Evolutionary conservation across 2,888 invertebrate genomes (phyloP).

Genomic region (Sesia bembeciformis): DNA sequence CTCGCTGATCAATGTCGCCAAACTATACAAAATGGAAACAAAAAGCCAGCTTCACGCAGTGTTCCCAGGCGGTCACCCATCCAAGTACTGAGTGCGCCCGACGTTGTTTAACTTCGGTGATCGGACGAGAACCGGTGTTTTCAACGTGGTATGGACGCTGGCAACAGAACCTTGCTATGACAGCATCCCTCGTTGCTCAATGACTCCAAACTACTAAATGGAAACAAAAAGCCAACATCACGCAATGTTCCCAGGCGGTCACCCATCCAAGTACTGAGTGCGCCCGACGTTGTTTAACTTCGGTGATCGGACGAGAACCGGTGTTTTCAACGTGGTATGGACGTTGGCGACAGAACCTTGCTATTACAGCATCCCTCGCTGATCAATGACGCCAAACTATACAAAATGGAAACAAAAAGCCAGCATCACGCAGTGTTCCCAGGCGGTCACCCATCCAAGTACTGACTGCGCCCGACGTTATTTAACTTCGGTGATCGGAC

Average conservation of each 20-base stretch:
- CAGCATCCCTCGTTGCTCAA: no score
- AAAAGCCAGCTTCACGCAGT: slow-evolving; percentile 20
- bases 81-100: slow-evolving; percentile 24
- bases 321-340: slow-evolving; percentile 36
- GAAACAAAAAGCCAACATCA: slow-evolving; percentile 14
- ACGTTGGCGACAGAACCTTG: slow-evolving; percentile 17
- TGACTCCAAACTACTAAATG: no score
- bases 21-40: not conserved
- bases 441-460: slow-evolving; percentile 26
- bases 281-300: slow-evolving; percentile 23
- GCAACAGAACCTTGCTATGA: slow-evolving; percentile 1
- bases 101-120: slow-evolving; percentile 26
- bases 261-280: slow-evolving; percentile 24
- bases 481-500: slow-evolving; percentile 26
- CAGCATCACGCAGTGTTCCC: slow-evolving; percentile 22
- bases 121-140: slow-evolving; percentile 19
- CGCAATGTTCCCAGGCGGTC: slow-evolving; percentile 22
- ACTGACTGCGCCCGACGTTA: slow-evolving; percentile 23
- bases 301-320: slow-evolving; percentile 27
- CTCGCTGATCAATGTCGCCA: no score
- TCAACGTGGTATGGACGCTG: slow-evolving; percentile 20
- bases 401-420: slow-evolving; percentile 9
- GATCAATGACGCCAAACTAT: no score
- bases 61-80: slow-evolving; percentile 27
- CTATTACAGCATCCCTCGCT: no score